Evolutionary conservation across 2,888 invertebrate genomes (phyloP), one percentile per base, ranked within the genome.

Genomic region (Caenorhabditis wallacei): DNA sequence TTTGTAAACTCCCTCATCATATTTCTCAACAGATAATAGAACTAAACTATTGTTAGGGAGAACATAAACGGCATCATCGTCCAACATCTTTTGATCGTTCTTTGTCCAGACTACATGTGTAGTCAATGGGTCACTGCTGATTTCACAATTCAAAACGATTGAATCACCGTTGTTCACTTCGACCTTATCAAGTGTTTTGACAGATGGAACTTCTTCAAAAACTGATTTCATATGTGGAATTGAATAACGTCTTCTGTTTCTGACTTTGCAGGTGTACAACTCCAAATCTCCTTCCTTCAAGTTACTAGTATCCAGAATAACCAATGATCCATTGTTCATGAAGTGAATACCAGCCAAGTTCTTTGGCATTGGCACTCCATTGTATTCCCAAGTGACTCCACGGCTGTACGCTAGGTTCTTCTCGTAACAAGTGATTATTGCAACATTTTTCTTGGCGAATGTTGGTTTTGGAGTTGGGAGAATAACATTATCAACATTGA

Each of bases 241-340:
- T 8, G 83, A 80, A 22, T 84, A 63, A 13, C 89, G 68, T 66
- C 84, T 69, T 26, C 85, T 48, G 54, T 87, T 87, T 57, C 86
- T 71, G 22, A 89, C 85, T 75, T 85, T 85, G 83, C 91, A 91
- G 20, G 84, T 80, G 79, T 90, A 87, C 37, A 87, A 54, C 8
- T 84, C 76, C 16, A 89, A 48, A 22, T 89, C 89, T 26, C 82
- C 86, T 22, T 86, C 76, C 82, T 89, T 75, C 56, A 88, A 78
- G 7, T 53, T 61, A 40, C 48, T 70, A n/a, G 80, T 84, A 48
- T 91, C 92, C 46, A 84, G 37, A 22, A 89, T 78, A n/a, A 92
- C 87, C 46, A 89, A 74, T 1, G 92, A 90, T 51, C 91, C 90
- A 43, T 93, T 92, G 86, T 93, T 93, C 80, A 92, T 92, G 92